Evolutionary conservation across 2,113 vertebrate species (phyloP), one percentile per base, ranked within the genome.

Genomic region (Aphelocoma coerulescens): DNA sequence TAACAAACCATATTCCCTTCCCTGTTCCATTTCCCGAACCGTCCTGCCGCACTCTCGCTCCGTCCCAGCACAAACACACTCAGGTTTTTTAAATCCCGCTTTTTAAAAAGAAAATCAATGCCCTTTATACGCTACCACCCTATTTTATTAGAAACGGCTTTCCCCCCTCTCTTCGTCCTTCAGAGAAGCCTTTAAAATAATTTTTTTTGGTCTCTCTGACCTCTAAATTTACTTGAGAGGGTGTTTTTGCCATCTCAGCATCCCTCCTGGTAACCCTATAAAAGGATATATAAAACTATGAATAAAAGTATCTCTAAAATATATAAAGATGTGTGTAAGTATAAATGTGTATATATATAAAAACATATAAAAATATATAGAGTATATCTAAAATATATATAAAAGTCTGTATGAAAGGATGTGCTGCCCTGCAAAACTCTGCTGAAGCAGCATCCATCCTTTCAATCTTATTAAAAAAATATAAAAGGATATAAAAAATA

Each of bases 141-240:
- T 22, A 9, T 13, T 15, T 16, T 19, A 33, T 7, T n/a, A n/a
- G 3, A 62, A 67, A 9, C 8, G 11, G 28, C 5, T 46, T 55
- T n/a, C 1, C 26, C 0, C 1, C 11, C 9, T 5, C 26, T 9
- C 21, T 68, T 15, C 15, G 15, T 17, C 21, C n/a, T 67, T 20
- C 24, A 54, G 9, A 32, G 11, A 37, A 26, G 11, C n/a, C 21
- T 27, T 67, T 8, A 55, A 54, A 55, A 49, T 2, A 6, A 4
- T 9, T 22, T 20, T 55, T 55, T 48, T 69, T 4, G 18, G 0
- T 52, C 32, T 54, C 10, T 28, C 61, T 46, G 7, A 26, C 46
- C 21, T 51, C 7, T 5, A 21, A 51, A 33, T 22, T 41, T 11
- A 48, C 10, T 54, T 19, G 5, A 51, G 18, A 9, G 12, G 4